These are phyloP conservation scores for Anguilla rostrata DNA, from an alignment of 2,113 vertebrate genomes.

Conservation along the genomic window DNA sequence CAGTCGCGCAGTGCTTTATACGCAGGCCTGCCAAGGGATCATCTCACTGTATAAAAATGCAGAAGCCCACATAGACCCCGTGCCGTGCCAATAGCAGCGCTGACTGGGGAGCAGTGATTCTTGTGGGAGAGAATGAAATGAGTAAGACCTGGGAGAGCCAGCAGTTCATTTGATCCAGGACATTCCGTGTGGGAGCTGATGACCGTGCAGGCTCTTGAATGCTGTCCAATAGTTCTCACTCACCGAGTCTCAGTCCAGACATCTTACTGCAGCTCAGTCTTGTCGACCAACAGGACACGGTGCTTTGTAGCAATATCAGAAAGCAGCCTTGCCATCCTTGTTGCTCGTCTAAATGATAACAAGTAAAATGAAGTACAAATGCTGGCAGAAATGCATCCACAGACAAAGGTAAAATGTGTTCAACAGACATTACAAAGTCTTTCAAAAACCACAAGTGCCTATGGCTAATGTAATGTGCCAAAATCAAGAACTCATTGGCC, in stretches of 20 bases:
- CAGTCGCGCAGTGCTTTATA: neutral
- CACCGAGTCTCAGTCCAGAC: neutral
- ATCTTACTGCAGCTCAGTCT: neutral
- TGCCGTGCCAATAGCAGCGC: neutral
- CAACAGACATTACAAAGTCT: too few species aligned
- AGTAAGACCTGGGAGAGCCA: neutral
- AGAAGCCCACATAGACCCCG: neutral
- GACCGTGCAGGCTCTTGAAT: neutral
- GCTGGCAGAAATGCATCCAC: too few species aligned
- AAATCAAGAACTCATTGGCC: too few species aligned
- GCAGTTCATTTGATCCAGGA: neutral
- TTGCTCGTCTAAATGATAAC: neutral
- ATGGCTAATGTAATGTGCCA: too few species aligned
- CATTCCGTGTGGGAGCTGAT: neutral
- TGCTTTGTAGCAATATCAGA: neutral
- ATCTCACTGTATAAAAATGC: conserved; percentile 1
- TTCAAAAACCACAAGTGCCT: too few species aligned
- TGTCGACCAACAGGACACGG: neutral
- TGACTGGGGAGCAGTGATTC: neutral
- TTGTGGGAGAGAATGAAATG: neutral
- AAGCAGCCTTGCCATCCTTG: neutral
- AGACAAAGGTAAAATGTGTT: too few species aligned
- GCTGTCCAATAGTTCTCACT: neutral
- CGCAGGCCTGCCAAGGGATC: neutral
- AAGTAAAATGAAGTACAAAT: neutral